phyloP scores from a whole-genome alignment of 1,140 invertebrate species.

The Philaenus spumarius region DNA sequence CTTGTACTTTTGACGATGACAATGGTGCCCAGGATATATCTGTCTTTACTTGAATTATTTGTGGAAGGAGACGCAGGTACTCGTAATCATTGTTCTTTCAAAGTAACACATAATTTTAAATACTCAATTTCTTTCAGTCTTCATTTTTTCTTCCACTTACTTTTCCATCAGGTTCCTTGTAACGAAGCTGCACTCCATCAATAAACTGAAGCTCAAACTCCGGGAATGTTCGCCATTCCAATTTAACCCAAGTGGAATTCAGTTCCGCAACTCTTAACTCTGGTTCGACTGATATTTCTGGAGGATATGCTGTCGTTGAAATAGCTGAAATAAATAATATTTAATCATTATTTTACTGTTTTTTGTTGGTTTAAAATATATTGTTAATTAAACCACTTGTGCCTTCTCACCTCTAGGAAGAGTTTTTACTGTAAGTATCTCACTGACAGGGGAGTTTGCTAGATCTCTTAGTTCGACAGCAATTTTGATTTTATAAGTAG shows the following conservation, averaged over 20 bases:
- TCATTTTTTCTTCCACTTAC: too few species aligned
- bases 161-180: conserved; percentile 61
- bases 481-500: conserved; percentile 73
- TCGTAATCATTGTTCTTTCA: too few species aligned
- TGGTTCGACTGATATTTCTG: conserved; percentile 61
- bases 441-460: conserved; percentile 62
- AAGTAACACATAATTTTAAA: too few species aligned
- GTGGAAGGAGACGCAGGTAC: too few species aligned
- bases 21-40: too few species aligned
- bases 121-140: too few species aligned
- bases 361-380: background rate
- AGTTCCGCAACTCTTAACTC: conserved; percentile 62
- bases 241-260: conserved; percentile 66
- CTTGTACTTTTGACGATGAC: too few species aligned
- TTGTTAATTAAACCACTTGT: conserved; percentile 12
- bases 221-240: conserved; percentile 74
- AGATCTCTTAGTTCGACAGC: conserved; percentile 65
- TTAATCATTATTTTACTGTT: background rate
- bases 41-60: too few species aligned
- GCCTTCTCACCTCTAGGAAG: conserved; percentile 40
- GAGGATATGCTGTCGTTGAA: conserved; percentile 48
- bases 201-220: conserved; percentile 70
- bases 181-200: conserved; percentile 63
- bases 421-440: conserved; percentile 63
- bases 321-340: conserved; percentile 25